Evolutionary conservation across 2,888 invertebrate genomes (phyloP), one percentile per base, ranked within the genome.

Genomic region (Archips crataeganus): DNA sequence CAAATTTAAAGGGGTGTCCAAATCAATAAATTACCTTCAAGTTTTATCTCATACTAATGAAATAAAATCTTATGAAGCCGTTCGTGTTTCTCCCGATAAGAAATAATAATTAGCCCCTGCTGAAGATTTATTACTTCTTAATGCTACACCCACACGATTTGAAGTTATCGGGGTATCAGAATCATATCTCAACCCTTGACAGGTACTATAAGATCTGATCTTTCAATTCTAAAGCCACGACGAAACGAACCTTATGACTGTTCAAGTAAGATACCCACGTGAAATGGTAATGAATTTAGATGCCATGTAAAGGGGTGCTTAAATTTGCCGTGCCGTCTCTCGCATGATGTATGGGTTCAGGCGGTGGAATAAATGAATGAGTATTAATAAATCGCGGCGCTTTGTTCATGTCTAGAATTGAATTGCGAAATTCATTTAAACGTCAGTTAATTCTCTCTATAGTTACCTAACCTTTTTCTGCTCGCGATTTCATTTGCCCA

Each of bases 121-220:
- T 74, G 75, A 85, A 87, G 90, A 93, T 93, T 90, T 92, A 93
- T 87, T 84, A 81, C 81, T 88, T 88, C 88, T 92, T 93, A 93
- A 93, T 92, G 85, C 83, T 88, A 87, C 90, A 84, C 90, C 92
- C 87, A 90, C 90, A 80, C 85, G 77, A 81, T 85, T 83, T 81
- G 78, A 79, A 85, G 78, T 82, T 83, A 84, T 83, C 79, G 78
- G 85, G 77, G 81, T 82, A 85, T 84, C 79, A 78, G 80, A 82
- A 82, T 85, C 78, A 77, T 81, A 81, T 79, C 78, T 79, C 75
- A 66, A 70, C 79, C 79, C 78, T 74, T 75, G 81, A 83, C 83
- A 84, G 82, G 83, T 83, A 82, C 75, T 76, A 80, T 80, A 79
- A 76, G 80, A 78, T 79, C 76, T 66, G 70, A 73, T 73, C 59